phyloP scores from a whole-genome alignment of 2,888 invertebrate genomes.

The Andrena trimmerana region DNA sequence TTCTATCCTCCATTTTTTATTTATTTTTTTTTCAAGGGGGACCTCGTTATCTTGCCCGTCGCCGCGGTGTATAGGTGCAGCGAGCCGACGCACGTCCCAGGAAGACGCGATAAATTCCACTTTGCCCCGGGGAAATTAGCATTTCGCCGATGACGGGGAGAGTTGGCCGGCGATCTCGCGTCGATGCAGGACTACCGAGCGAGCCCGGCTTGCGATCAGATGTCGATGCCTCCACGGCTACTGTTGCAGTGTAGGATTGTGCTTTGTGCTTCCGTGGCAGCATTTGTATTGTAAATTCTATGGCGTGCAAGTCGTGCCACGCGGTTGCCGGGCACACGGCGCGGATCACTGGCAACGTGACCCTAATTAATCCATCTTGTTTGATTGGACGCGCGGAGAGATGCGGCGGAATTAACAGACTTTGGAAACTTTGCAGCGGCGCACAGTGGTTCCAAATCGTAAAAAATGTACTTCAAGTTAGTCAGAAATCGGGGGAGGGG shows the following conservation, averaged over 20 bases:
- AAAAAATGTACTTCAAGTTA: too few relatives aligned
- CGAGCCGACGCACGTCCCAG: not conserved
- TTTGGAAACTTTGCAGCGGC: not conserved
- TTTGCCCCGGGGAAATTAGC: constrained; percentile 45
- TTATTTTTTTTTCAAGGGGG: not conserved
- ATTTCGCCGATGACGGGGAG: constrained; percentile 15
- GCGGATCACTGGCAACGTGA: not conserved
- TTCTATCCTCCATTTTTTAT: not conserved
- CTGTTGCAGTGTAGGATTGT: not conserved
- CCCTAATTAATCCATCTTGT: constrained; percentile 43
- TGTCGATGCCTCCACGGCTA: not conserved
- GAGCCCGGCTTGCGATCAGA: not conserved
- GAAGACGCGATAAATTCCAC: constrained; percentile 32
- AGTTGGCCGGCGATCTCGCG: not conserved
- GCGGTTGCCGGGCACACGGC: not conserved
- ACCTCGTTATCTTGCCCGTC: constrained; percentile 24
- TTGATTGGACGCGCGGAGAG: constrained; percentile 38
- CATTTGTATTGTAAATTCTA: constrained; percentile 5
- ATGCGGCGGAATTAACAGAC: constrained; percentile 30
- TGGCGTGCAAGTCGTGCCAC: not conserved
- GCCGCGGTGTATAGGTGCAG: constrained; percentile 1
- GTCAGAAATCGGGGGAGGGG: too few relatives aligned
- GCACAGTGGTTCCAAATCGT: too few relatives aligned
- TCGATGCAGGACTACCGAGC: constrained; percentile 1
- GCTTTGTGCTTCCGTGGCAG: not conserved